These are phyloP conservation scores for Coluber constrictor DNA, from an alignment of 2,797 vertebrate genomes.

Conservation along the genomic window DNA sequence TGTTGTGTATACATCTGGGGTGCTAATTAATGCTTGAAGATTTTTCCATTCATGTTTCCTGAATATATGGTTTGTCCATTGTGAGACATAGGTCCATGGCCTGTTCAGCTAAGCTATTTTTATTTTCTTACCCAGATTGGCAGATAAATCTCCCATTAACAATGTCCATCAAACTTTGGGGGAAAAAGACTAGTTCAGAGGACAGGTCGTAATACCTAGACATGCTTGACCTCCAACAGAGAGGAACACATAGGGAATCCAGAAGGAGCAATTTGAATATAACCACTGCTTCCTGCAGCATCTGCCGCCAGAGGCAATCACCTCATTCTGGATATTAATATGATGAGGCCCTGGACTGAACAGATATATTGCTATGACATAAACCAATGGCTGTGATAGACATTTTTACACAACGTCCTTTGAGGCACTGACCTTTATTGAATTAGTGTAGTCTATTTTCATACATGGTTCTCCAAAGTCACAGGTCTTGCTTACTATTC, in stretches of 20 bases:
- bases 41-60: background rate
- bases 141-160: background rate
- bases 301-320: background rate
- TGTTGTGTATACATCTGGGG: background rate
- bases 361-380: background rate
- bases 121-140: background rate
- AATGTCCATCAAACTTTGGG: background rate
- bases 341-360: background rate
- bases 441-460: background rate
- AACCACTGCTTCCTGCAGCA: background rate
- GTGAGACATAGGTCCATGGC: background rate
- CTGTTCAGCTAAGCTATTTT: background rate
- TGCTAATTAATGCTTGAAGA: background rate
- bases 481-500: background rate
- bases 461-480: background rate
- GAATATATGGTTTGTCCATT: background rate
- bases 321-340: background rate
- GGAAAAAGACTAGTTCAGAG: background rate
- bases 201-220: background rate
- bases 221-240: background rate
- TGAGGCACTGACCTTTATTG: background rate
- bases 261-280: background rate
- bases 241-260: background rate
- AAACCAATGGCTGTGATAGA: background rate
- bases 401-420: background rate